Evolutionary conservation across 1,140 invertebrate species (phyloP).

Genomic region (Lasaia peninsularis): DNA sequence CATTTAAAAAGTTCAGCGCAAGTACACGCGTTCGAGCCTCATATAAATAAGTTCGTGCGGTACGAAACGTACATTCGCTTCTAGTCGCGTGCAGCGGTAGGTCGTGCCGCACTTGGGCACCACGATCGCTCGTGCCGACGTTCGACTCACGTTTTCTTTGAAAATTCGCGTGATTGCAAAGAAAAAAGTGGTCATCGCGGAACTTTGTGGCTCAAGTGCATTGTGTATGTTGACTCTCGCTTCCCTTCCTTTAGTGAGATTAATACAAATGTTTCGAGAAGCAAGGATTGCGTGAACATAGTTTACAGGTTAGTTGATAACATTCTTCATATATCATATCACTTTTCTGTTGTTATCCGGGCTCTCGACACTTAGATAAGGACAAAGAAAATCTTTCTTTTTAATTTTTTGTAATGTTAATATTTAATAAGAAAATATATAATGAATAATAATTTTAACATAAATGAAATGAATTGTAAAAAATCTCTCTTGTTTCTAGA

Average conservation of each 20-base stretch:
- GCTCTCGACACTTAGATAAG: neutral
- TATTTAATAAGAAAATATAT: too few species aligned
- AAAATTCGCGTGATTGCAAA: conserved; percentile 73
- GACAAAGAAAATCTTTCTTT: conserved; percentile 3
- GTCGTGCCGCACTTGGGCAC: conserved; percentile 58
- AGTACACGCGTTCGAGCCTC: conserved; percentile 30
- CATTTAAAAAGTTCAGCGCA: conserved; percentile 39
- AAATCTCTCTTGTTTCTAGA: too few species aligned
- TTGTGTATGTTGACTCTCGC: conserved; percentile 43
- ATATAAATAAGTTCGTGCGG: conserved; percentile 42
- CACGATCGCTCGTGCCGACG: conserved; percentile 63
- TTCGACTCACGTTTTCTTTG: conserved; percentile 65
- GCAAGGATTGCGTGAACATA: conserved; percentile 61
- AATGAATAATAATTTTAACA: too few species aligned
- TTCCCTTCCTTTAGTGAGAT: conserved; percentile 47
- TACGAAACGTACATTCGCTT: conserved; percentile 50
- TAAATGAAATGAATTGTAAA: too few species aligned
- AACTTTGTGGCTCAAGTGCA: conserved; percentile 62
- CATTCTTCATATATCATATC: conserved; percentile 18
- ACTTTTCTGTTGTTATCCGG: conserved; percentile 1
- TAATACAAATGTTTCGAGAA: conserved; percentile 50
- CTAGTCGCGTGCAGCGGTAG: conserved; percentile 61
- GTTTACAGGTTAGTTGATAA: conserved; percentile 51
- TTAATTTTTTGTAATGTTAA: too few species aligned
- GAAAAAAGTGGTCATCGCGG: conserved; percentile 62